Percentiles rank a stretch among this genome's conserved stretches.
Conservation (phyloP, 2,113 vertebrate genomes). For the Urocolius indicus region DNA sequence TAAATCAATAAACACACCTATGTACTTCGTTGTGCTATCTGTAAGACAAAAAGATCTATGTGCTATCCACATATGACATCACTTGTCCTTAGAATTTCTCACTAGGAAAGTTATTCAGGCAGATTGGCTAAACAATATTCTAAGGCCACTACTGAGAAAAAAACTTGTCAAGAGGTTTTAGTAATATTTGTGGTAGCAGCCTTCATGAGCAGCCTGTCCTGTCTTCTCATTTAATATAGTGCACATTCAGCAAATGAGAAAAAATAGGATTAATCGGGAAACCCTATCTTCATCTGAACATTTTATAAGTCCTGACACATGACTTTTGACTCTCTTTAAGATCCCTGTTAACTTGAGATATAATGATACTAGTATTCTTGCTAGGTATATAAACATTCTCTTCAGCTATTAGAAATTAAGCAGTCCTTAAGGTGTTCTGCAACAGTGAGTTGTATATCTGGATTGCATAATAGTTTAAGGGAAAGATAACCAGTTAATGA, state of each 20-base stretch:
- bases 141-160: background rate
- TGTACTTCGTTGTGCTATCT: background rate
- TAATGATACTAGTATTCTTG: background rate
- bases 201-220: background rate
- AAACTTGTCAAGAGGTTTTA: background rate
- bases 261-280: background rate
- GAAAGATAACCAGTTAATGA: background rate
- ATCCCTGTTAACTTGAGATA: background rate
- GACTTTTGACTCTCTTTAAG: background rate
- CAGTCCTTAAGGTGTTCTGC: background rate
- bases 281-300: background rate
- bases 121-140: background rate
- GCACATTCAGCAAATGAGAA: background rate
- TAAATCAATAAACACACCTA: background rate
- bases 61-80: background rate
- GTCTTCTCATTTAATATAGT: background rate
- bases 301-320: background rate
- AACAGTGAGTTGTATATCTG: background rate
- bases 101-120: background rate
- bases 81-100: background rate
- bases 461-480: background rate
- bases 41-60: background rate
- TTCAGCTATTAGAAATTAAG: background rate
- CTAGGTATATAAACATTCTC: background rate
- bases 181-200: background rate